Evolutionary conservation across 2,113 vertebrate genomes (phyloP).

Genomic region (Microtus oregoni): DNA sequence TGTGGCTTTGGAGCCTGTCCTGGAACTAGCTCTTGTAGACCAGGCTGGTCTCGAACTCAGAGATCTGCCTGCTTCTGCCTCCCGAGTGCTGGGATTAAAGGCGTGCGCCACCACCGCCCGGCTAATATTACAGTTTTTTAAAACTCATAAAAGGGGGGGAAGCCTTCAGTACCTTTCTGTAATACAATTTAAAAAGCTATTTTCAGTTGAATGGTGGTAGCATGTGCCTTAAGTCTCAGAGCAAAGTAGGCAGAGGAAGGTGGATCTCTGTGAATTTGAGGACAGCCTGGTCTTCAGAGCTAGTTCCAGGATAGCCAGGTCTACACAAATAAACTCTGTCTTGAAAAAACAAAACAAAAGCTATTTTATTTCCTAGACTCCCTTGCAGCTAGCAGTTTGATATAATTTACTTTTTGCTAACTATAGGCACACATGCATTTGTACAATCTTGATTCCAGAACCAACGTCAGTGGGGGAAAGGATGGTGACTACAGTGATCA

Average conservation of each 20-base stretch:
- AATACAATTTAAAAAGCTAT: background rate
- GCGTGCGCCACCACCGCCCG: too few relatives aligned
- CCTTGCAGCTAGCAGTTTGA: constrained; percentile 34
- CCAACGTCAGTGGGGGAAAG: background rate
- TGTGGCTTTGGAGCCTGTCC: too few relatives aligned
- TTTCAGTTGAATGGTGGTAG: background rate
- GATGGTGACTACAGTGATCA: background rate
- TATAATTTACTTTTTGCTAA: background rate
- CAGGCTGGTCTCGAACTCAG: too few relatives aligned
- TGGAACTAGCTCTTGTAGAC: too few relatives aligned
- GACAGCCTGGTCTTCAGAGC: background rate
- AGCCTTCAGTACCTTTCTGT: background rate
- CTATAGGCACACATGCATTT: background rate
- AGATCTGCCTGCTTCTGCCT: too few relatives aligned
- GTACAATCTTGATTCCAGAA: constrained; percentile 38
- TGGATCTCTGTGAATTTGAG: background rate
- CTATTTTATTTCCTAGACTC: constrained; percentile 23
- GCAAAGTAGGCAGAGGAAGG: background rate
- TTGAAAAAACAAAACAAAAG: background rate
- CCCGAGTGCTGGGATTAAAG: too few relatives aligned
- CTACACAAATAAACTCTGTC: background rate
- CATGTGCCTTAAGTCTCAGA: background rate
- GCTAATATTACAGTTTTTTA: background rate
- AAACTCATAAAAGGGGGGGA: background rate
- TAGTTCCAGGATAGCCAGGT: background rate